Evolutionary conservation across 2,113 vertebrate genomes (phyloP).

Genomic region (Vulpes ferrilata): DNA sequence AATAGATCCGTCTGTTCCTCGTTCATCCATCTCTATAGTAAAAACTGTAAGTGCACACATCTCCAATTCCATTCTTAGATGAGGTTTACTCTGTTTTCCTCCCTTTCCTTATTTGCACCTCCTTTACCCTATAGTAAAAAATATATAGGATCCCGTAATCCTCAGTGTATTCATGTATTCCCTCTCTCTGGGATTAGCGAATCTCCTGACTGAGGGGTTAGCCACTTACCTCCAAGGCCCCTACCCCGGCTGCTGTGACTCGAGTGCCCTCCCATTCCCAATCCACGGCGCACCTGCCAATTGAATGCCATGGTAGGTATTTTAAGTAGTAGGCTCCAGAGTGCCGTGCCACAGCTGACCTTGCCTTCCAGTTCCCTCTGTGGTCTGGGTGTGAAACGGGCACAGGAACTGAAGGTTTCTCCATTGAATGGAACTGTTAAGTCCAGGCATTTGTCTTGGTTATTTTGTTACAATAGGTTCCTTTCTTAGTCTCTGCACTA

Average conservation of each 20-base stretch:
- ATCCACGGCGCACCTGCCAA: neutral
- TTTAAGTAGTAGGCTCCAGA: neutral
- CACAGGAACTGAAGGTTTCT: neutral
- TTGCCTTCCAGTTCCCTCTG: rapidly evolving
- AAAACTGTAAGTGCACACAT: neutral
- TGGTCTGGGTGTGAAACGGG: too few species aligned
- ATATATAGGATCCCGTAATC: neutral
- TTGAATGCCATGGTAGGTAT: neutral
- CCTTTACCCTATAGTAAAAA: neutral
- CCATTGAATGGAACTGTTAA: neutral
- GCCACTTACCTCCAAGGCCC: neutral
- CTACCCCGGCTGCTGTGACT: neutral
- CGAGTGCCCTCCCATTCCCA: neutral
- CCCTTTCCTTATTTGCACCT: neutral
- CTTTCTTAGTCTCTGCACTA: neutral
- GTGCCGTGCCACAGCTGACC: neutral
- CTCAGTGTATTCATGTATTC: neutral
- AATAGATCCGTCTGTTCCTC: neutral
- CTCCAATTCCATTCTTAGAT: neutral
- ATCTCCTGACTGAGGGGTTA: neutral
- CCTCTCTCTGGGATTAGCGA: neutral
- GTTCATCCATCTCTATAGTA: neutral
- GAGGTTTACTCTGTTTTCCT: neutral
- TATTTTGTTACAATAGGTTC: neutral
- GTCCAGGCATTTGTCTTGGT: neutral